Percentiles rank a stretch among this genome's conserved stretches.
These are phyloP conservation scores for Apocheima hispidaria DNA, from an alignment of 2,888 invertebrate species.

Conservation along the genomic window DNA sequence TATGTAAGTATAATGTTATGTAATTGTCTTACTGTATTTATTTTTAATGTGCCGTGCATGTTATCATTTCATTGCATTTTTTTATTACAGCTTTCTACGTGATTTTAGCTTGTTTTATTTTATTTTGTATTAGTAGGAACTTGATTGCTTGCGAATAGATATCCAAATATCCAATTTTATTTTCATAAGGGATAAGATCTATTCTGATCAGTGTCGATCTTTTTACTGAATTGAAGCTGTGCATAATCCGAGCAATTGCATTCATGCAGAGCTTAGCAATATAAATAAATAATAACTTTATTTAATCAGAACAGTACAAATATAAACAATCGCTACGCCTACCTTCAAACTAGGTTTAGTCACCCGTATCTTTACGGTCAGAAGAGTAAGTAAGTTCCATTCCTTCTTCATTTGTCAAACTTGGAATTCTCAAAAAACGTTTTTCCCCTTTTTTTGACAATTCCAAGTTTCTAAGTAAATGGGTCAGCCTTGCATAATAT, in stretches of 20 bases:
- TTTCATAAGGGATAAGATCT: not conserved
- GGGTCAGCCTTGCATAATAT: too few species aligned
- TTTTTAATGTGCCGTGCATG: conserved; percentile 48
- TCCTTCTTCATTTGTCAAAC: too few species aligned
- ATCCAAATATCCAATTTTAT: not conserved
- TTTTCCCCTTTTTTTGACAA: too few species aligned
- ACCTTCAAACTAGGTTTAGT: too few species aligned
- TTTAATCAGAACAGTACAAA: too few species aligned
- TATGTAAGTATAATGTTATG: conserved; percentile 18
- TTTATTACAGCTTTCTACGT: conserved; percentile 59
- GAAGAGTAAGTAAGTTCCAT: too few species aligned
- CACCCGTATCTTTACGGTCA: too few species aligned
- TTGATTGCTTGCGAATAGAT: not conserved
- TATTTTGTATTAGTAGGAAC: conserved; percentile 7
- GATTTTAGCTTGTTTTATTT: conserved; percentile 65
- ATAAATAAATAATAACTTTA: too few species aligned
- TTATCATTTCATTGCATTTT: conserved; percentile 48
- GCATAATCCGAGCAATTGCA: conserved; percentile 24
- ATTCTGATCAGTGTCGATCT: not conserved
- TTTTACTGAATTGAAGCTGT: not conserved
- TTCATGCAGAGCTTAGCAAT: too few species aligned
- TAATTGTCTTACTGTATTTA: conserved; percentile 13
- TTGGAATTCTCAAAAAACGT: too few species aligned
- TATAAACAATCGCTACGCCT: too few species aligned
- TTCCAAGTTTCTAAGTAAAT: too few species aligned